These are phyloP conservation scores for Musca vetustissima DNA, from an alignment of 1,140 invertebrate genomes.

Conservation along the genomic window DNA sequence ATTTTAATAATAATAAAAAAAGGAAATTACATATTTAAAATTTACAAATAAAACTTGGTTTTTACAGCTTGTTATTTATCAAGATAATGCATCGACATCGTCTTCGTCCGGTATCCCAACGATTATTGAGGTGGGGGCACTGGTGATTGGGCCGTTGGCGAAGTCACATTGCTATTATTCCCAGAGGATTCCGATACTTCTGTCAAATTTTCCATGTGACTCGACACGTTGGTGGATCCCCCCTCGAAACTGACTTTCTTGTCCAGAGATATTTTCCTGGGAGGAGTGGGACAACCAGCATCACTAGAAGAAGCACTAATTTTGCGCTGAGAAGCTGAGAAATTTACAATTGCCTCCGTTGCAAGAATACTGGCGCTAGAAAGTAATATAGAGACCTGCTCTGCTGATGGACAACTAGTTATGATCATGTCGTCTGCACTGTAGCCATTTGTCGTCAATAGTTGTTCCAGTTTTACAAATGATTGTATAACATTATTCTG, in stretches of 20 bases:
- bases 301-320: slow-evolving; percentile 39
- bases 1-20: no score
- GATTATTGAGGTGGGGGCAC: background rate
- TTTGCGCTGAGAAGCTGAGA: slow-evolving; percentile 46
- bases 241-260: slow-evolving; percentile 27
- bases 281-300: background rate
- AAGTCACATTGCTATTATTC: slow-evolving; percentile 4
- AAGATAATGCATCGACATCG: no score
- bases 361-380: slow-evolving; percentile 71
- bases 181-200: slow-evolving; percentile 25
- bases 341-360: slow-evolving; percentile 48
- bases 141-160: slow-evolving; percentile 17
- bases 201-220: slow-evolving; percentile 27
- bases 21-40: no score
- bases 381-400: slow-evolving; percentile 88
- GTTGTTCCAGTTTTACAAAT: slow-evolving; percentile 81
- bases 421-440: slow-evolving; percentile 78
- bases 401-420: slow-evolving; percentile 84
- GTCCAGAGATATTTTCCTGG: slow-evolving; percentile 37
- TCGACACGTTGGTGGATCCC: background rate
- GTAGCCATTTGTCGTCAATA: slow-evolving; percentile 72
- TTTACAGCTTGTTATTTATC: no score
- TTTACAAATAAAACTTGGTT: no score
- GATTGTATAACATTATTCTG: slow-evolving; percentile 86
- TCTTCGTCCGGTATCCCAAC: background rate